Percentiles rank a stretch among this genome's conserved stretches.
These are phyloP conservation scores for Anneissia japonica DNA, from an alignment of 35 echinoderm and acorn worm genomes.

Conservation along the genomic window DNA sequence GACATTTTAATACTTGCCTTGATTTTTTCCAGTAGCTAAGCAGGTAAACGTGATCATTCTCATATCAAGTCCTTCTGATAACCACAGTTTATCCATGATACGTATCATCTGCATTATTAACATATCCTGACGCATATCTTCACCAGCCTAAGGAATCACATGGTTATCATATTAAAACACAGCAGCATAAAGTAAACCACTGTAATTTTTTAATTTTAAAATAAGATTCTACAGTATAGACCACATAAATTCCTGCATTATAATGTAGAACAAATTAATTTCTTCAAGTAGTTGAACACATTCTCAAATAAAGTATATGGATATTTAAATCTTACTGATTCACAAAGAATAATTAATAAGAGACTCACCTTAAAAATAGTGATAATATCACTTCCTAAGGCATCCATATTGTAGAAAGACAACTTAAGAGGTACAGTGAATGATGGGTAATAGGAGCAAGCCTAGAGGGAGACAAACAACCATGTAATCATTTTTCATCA, in stretches of 20 bases:
- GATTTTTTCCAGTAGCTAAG: slow-evolving; percentile 70
- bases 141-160: slow-evolving; percentile 68
- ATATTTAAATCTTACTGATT: not conserved
- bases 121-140: slow-evolving; percentile 98
- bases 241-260: no score
- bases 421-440: slow-evolving; percentile 85
- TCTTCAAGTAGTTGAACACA: no score
- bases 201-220: not conserved
- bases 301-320: not conserved
- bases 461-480: slow-evolving; percentile 49
- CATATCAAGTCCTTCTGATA: slow-evolving; percentile 79
- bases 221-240: not conserved
- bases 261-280: no score
- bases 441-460: slow-evolving; percentile 84
- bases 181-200: not conserved
- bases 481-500: no score
- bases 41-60: slow-evolving; percentile 92
- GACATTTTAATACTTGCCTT: slow-evolving; percentile 52
- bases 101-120: slow-evolving; percentile 99
- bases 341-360: not conserved
- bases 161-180: not conserved
- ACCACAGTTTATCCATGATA: slow-evolving; percentile 95
- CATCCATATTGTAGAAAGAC: slow-evolving; percentile 58
- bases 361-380: slow-evolving; percentile 73
- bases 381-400: slow-evolving; percentile 58